Percentiles rank a stretch among this genome's conserved stretches.
Conservation (phyloP, 2,888 invertebrate species). For the Phyllotreta striolata region DNA sequence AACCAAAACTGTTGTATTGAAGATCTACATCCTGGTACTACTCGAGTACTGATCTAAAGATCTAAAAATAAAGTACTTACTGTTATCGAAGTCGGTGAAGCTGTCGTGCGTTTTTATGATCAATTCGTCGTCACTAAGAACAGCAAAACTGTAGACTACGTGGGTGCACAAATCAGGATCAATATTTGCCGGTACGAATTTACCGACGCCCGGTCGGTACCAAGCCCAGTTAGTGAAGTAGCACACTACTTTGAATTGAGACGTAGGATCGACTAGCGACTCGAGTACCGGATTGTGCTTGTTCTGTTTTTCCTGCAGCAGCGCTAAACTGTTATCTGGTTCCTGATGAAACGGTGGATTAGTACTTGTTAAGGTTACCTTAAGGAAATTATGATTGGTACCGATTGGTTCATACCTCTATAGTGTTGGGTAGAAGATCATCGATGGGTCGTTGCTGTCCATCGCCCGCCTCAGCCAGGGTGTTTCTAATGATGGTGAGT, state of each 20-base stretch:
- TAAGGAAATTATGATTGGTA: background rate
- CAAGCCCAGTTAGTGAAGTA: constrained; percentile 96
- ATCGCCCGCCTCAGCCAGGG: constrained; percentile 65
- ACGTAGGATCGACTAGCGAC: constrained; percentile 49
- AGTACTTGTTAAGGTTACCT: no score
- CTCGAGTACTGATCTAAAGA: no score
- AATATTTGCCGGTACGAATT: constrained; percentile 83
- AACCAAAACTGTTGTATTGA: background rate
- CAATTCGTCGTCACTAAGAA: constrained; percentile 76
- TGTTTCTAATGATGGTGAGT: constrained; percentile 77
- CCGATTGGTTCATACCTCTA: constrained; percentile 20
- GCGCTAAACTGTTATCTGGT: background rate
- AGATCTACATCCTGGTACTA: no score
- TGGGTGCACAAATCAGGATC: constrained; percentile 89
- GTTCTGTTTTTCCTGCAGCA: constrained; percentile 29
- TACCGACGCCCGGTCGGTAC: constrained; percentile 85
- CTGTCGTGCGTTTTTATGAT: constrained; percentile 86
- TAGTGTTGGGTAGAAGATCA: constrained; percentile 24
- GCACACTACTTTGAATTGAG: constrained; percentile 80
- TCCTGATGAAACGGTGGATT: background rate
- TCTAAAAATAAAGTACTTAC: constrained; percentile 61
- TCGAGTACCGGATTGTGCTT: constrained; percentile 30
- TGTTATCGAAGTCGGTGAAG: constrained; percentile 90
- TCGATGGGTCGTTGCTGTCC: constrained; percentile 48
- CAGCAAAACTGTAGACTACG: constrained; percentile 91